Conservation (phyloP, 1,140 invertebrate genomes). For the Forficula auricularia region DNA sequence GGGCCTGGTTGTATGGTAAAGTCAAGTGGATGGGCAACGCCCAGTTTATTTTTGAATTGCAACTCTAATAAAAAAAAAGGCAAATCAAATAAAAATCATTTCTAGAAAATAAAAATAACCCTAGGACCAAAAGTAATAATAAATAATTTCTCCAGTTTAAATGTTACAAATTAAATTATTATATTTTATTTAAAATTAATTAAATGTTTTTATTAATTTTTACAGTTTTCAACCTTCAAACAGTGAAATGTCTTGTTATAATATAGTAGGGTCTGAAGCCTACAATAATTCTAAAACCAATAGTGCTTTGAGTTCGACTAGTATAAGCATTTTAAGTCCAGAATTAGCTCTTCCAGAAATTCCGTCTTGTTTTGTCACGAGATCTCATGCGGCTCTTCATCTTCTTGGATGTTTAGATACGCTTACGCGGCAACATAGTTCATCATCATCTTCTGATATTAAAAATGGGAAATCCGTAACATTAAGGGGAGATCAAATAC, state of each 20-base stretch:
- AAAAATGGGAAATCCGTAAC: slow-evolving; percentile 16
- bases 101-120: too few species aligned
- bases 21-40: too few species aligned
- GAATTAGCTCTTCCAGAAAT: slow-evolving; percentile 64
- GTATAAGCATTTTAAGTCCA: slow-evolving; percentile 39
- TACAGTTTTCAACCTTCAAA: slow-evolving; percentile 41
- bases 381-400: slow-evolving; percentile 74
- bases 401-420: slow-evolving; percentile 79
- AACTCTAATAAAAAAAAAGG: too few species aligned
- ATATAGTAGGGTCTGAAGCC: slow-evolving; percentile 54
- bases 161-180: too few species aligned
- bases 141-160: too few species aligned
- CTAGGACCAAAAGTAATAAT: too few species aligned
- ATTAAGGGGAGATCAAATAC: slow-evolving; percentile 26
- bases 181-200: too few species aligned
- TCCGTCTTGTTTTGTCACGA: slow-evolving; percentile 47
- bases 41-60: too few species aligned
- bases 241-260: slow-evolving; percentile 60
- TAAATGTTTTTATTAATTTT: not conserved
- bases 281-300: not conserved
- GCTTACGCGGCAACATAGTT: slow-evolving; percentile 60
- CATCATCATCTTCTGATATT: slow-evolving; percentile 20
- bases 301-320: not conserved
- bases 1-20: too few species aligned
- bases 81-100: too few species aligned